phyloP scores from a whole-genome alignment of 2,888 invertebrate species.

The Allacma fusca region DNA sequence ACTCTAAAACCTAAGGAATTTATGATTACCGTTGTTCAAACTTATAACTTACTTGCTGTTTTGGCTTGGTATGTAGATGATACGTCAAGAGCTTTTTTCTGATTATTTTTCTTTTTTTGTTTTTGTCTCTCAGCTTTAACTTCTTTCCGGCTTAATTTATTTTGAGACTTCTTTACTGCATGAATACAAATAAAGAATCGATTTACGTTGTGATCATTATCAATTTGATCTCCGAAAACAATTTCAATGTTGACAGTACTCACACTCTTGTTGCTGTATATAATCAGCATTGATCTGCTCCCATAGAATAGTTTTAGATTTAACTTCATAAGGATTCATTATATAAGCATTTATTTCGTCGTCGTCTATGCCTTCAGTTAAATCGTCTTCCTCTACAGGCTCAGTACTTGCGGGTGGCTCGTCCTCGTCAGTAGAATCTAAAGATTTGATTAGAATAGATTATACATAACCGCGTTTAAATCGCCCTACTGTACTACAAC shows the following conservation, averaged over 20 bases:
- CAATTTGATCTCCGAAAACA: no score
- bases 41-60: constrained; percentile 65
- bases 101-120: constrained; percentile 70
- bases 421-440: not conserved
- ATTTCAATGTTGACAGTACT: constrained; percentile 61
- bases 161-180: constrained; percentile 83
- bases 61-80: constrained; percentile 62
- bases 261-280: constrained; percentile 81
- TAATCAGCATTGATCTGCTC: constrained; percentile 86
- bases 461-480: no score
- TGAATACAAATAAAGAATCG: no score
- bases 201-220: no score
- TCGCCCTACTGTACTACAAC: no score
- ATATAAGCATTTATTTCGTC: constrained; percentile 89
- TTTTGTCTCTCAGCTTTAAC: constrained; percentile 86
- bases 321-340: constrained; percentile 80
- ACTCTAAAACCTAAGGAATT: no score
- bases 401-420: constrained; percentile 11
- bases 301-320: constrained; percentile 86
- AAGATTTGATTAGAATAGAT: no score
- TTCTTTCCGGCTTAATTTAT: constrained; percentile 82
- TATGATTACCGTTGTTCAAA: no score
- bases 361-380: constrained; percentile 80
- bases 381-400: constrained; percentile 64
- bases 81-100: constrained; percentile 65